These are phyloP conservation scores for Dermatemys mawii DNA, from an alignment of 2,113 vertebrate species.

Conservation along the genomic window DNA sequence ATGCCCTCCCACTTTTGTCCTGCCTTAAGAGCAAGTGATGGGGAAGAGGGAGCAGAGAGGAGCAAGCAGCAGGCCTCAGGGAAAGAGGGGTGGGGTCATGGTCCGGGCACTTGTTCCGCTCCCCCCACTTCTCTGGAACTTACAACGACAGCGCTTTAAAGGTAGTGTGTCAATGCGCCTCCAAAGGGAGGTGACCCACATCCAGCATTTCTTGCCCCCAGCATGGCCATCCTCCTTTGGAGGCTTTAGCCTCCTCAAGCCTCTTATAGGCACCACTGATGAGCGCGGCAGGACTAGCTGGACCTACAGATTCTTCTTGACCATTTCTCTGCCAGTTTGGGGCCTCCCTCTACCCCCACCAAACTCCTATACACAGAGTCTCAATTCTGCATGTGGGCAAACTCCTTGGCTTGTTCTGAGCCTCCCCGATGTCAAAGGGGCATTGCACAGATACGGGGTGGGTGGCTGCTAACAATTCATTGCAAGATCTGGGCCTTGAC, in stretches of 20 bases:
- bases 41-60: neutral
- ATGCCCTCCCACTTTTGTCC: neutral
- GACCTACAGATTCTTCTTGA: too few species aligned
- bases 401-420: neutral
- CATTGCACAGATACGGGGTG: neutral
- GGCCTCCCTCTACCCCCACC: too few species aligned
- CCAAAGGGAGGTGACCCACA: too few species aligned
- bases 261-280: too few species aligned
- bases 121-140: too few species aligned
- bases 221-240: too few species aligned
- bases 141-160: too few species aligned
- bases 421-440: neutral
- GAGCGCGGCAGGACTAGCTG: too few species aligned
- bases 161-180: too few species aligned
- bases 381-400: neutral
- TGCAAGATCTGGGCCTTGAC: neutral
- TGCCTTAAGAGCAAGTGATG: neutral
- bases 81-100: neutral
- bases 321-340: too few species aligned
- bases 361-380: neutral
- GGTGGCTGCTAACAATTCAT: neutral
- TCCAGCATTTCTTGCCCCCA: too few species aligned
- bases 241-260: too few species aligned
- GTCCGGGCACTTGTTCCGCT: accelerated
- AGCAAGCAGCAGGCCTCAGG: neutral